Conservation (phyloP, 2,797 vertebrate species). For the Fundulus diaphanus region DNA sequence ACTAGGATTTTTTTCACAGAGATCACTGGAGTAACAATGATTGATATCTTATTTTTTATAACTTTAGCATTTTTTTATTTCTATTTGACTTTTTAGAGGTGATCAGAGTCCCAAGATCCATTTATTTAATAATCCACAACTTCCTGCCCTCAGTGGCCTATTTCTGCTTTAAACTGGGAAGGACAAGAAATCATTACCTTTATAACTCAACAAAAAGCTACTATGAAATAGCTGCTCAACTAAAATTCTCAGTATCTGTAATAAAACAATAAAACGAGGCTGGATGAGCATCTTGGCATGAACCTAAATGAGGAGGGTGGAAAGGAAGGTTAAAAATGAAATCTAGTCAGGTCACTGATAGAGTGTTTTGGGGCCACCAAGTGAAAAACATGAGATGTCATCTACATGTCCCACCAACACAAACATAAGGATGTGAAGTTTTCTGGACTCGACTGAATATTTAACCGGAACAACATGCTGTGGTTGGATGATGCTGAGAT, state of each 20-base stretch:
- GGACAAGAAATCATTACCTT: background rate
- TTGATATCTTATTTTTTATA: background rate
- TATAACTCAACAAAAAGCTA: too few species aligned
- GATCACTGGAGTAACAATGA: background rate
- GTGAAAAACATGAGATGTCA: background rate
- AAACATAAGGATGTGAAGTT: background rate
- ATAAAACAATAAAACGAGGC: background rate
- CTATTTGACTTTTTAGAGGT: too few species aligned
- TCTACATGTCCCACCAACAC: background rate
- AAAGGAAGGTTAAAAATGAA: background rate
- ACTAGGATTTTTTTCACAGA: background rate
- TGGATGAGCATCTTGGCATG: background rate
- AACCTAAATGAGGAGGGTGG: background rate
- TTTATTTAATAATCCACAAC: background rate
- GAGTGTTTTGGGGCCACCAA: background rate
- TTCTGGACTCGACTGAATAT: background rate
- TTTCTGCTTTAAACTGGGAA: background rate
- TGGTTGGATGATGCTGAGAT: too few species aligned
- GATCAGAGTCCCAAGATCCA: too few species aligned
- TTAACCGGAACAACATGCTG: too few species aligned
- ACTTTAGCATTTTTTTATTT: too few species aligned
- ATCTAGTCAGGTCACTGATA: background rate
- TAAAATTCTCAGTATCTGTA: too few species aligned
- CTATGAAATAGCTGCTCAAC: too few species aligned
- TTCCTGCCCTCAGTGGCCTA: background rate